These are phyloP conservation scores for Plagiodera versicolora DNA, from an alignment of 2,888 invertebrate genomes.

Conservation along the genomic window DNA sequence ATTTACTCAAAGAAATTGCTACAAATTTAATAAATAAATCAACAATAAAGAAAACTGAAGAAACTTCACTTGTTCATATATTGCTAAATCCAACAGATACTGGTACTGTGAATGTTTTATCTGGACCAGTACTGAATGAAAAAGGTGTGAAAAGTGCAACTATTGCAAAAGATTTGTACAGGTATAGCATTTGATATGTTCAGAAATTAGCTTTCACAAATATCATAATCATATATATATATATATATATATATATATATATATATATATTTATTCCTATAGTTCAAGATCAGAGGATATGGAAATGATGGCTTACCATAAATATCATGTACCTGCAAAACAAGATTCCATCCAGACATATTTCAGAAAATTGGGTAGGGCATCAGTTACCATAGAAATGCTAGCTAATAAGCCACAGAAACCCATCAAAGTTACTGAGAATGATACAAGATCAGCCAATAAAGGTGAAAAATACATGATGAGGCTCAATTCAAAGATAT, in stretches of 20 bases:
- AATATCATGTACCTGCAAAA: conserved; percentile 62
- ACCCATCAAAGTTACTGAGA: conserved; percentile 58
- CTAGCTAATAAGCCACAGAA: conserved; percentile 67
- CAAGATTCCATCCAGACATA: conserved; percentile 58
- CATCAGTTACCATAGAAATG: conserved; percentile 69
- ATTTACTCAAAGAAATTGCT: conserved; percentile 49
- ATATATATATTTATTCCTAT: conserved; percentile 29
- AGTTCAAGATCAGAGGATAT: conserved; percentile 66
- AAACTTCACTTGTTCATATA: conserved; percentile 30
- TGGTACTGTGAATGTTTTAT: conserved; percentile 53
- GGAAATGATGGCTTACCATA: conserved; percentile 69
- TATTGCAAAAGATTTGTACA: conserved; percentile 59
- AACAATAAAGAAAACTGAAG: conserved; percentile 35
- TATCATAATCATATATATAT: too few species aligned
- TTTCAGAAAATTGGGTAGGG: conserved; percentile 64
- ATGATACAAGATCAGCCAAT: conserved; percentile 38
- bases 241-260: too few species aligned
- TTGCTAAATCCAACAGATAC: conserved; percentile 40
- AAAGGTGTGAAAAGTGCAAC: conserved; percentile 56
- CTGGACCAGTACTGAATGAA: conserved; percentile 65
- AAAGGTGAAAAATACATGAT: conserved; percentile 34
- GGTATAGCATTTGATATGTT: too few species aligned
- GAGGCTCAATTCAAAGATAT: background rate
- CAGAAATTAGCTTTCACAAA: too few species aligned
- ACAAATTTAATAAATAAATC: conserved; percentile 51